Evolutionary conservation across 2,888 invertebrate species (phyloP).

Genomic region (Ormyrus nitidulus): DNA sequence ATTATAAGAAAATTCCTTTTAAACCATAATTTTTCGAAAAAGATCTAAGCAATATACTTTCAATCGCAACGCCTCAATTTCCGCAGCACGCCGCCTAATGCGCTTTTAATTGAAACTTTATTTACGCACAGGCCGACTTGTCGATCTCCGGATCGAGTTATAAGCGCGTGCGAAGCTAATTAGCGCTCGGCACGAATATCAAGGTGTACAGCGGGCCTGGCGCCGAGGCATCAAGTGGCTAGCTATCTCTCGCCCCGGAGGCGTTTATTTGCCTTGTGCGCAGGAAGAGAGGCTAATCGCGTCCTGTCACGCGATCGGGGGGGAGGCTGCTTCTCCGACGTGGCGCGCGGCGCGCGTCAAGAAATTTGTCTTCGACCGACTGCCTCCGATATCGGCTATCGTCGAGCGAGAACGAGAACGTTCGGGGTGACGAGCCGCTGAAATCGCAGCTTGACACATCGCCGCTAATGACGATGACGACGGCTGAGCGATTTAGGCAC

Average conservation of each 20-base stretch:
- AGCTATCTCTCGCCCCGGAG: too few species aligned
- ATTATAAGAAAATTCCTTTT: too few species aligned
- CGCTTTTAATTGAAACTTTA: constrained; percentile 1
- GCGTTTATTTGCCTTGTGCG: too few species aligned
- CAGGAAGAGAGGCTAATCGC: constrained; percentile 21
- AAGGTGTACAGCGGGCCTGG: not conserved
- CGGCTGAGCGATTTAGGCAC: too few species aligned
- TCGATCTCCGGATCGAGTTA: not conserved
- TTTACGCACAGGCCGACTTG: constrained; percentile 20
- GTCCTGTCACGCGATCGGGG: constrained; percentile 44
- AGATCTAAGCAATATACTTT: too few species aligned
- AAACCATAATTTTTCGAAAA: too few species aligned
- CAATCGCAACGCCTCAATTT: too few species aligned
- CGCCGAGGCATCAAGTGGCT: constrained; percentile 17
- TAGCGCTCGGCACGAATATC: constrained; percentile 1
- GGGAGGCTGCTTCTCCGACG: not conserved
- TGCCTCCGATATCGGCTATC: not conserved
- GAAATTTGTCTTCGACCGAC: constrained; percentile 32
- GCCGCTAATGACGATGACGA: too few species aligned
- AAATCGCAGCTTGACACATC: too few species aligned
- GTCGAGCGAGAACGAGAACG: too few species aligned
- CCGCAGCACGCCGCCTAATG: too few species aligned
- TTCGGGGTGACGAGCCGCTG: too few species aligned
- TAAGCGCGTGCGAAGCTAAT: constrained; percentile 17
- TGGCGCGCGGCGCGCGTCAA: not conserved